These are phyloP conservation scores for Drosophila equinoxialis DNA, from an alignment of 1,140 invertebrate genomes.

Conservation along the genomic window DNA sequence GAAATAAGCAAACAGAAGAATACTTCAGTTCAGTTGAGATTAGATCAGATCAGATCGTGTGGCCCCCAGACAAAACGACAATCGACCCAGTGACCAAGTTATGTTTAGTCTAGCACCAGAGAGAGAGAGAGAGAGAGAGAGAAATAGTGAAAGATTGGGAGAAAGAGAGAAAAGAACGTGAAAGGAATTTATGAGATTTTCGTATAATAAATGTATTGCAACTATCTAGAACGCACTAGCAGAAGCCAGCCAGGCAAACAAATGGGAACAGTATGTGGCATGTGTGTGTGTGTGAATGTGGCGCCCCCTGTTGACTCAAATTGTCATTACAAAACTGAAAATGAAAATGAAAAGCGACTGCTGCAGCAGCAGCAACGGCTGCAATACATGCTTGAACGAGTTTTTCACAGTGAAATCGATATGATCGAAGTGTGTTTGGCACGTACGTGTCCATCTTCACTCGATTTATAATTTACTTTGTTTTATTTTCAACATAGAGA, in stretches of 20 bases:
- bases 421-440: conserved; percentile 49
- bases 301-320: conserved; percentile 44
- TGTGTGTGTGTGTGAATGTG: conserved; percentile 28
- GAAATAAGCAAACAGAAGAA: conserved; percentile 6
- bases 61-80: conserved; percentile 62
- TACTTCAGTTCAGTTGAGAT: conserved; percentile 8
- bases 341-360: conserved; percentile 70
- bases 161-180: conserved; percentile 18
- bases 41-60: conserved; percentile 45
- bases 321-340: conserved; percentile 15
- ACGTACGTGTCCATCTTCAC: conserved; percentile 26
- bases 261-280: conserved; percentile 38
- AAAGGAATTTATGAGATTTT: conserved; percentile 23
- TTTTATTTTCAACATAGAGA: conserved; percentile 53
- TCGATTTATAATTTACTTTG: conserved; percentile 58
- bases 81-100: conserved; percentile 77
- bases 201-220: conserved; percentile 9
- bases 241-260: conserved; percentile 2
- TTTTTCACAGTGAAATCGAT: conserved; percentile 69
- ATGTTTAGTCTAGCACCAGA: conserved; percentile 41
- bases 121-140: conserved; percentile 34
- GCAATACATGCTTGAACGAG: conserved; percentile 4
- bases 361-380: conserved; percentile 17
- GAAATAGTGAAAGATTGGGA: neutral
- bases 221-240: conserved; percentile 2